Conservation (phyloP, 2,113 vertebrate species). For the Cololabis saira region DNA sequence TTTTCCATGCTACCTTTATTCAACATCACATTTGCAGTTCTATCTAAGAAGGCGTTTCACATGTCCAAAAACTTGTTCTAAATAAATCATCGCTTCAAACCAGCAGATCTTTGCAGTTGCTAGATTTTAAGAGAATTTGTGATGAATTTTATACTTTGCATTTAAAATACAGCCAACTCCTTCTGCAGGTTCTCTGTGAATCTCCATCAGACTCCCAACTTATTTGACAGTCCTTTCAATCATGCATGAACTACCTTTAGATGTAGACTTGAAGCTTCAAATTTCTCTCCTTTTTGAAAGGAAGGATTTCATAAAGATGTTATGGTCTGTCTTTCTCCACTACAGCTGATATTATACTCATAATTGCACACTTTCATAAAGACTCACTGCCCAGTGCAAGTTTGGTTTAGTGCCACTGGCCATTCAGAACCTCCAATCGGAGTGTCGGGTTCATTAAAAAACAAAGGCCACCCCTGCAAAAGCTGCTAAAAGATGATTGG, state of each 20-base stretch:
- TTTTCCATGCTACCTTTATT: neutral
- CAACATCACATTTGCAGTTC: too few species aligned
- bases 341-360: neutral
- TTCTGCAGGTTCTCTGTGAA: neutral
- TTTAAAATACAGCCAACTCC: slow-evolving; percentile 15
- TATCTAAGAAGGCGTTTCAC: neutral
- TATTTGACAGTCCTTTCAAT: slow-evolving; percentile 12
- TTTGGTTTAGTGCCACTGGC: neutral
- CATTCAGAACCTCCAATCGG: neutral
- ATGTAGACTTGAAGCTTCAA: neutral
- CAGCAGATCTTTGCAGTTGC: slow-evolving; percentile 6
- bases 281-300: neutral
- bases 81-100: slow-evolving; percentile 30
- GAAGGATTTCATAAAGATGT: slow-evolving; percentile 8
- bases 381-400: neutral
- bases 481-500: neutral
- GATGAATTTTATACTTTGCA: slow-evolving; percentile 18
- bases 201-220: slow-evolving; percentile 4
- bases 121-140: slow-evolving; percentile 30
- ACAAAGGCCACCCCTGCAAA: slow-evolving; percentile 31
- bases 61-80: slow-evolving; percentile 16
- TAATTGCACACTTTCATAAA: neutral
- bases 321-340: neutral
- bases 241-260: slow-evolving; percentile 9
- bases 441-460: slow-evolving; percentile 30